Base-by-base conservation (phyloP, 2,797 vertebrate species). In the Sebastiscus albofasciatus region DNA sequence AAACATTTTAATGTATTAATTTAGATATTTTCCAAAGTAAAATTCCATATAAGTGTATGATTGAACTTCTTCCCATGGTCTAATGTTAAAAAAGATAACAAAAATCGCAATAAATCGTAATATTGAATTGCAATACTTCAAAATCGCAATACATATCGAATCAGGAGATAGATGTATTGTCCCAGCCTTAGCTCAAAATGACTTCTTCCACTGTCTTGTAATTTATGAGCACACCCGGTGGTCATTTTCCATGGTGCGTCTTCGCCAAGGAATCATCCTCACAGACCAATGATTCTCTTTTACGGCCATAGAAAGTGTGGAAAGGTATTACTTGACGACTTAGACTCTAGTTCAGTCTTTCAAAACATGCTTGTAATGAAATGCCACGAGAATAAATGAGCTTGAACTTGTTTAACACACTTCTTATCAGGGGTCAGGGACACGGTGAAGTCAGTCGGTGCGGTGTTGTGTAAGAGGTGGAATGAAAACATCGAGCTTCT, bases 131-230 rank as follows among this genome's bases (percentile, higher is more conserved):
- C 42, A 46, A 18, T 18, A 46, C 42, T 46, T 46, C 7, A 46
- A 46, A 46, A 46, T 46, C 6, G 3, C 42, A 46, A 46, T 46
- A 46, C 42, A 46, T 18, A 18, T 46, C 16, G 0, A 18, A 46
- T 46, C 1, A 18, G 34, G 34, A 36, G 42, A 46, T 2, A 46
- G 42, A 46, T 18, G 16, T 46, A 8, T 46, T 16, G 42, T 46
- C 16, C 42, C 42, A 46, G 14, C 14, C 6, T 14, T 46, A 46
- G 42, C 26, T 39, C 24, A 75, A 62, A 34, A 77, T 72, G 1
- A 33, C 80, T 76, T 77, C 22, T 67, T 62, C 72, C 54, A 64
- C 72, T 81, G 75, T 83, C 75, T 42, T 68, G 56, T 46, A 39
- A 55, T 72, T 55, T 68, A 56, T 24, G 18, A 62, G 33, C 18